Conservation (phyloP, 1,140 invertebrate species). For the Heliconius hewitsoni region DNA sequence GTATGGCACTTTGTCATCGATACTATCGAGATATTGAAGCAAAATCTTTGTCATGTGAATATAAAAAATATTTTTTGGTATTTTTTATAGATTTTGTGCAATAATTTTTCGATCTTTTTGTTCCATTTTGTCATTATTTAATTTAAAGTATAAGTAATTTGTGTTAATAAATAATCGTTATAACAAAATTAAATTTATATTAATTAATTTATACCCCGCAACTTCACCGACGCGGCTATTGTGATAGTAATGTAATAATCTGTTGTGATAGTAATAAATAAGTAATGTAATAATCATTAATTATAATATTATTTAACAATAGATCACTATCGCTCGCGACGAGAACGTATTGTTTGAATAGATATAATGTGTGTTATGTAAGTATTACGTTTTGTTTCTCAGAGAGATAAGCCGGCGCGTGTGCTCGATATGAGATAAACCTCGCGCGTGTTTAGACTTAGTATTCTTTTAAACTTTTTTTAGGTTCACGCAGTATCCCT, state of each 20-base stretch:
- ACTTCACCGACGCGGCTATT: neutral
- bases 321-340: neutral
- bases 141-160: too few relatives aligned
- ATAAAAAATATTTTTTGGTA: neutral
- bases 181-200: too few relatives aligned
- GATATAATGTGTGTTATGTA: neutral
- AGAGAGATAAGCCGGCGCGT: neutral
- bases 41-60: neutral
- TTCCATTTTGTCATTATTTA: too few relatives aligned
- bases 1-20: neutral
- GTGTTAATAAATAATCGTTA: too few relatives aligned
- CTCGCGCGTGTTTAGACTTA: neutral
- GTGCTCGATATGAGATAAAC: slow-evolving; percentile 12
- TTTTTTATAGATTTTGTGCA: neutral
- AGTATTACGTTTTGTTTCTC: slow-evolving; percentile 14
- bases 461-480: too few relatives aligned
- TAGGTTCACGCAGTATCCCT: too few relatives aligned
- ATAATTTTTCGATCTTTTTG: too few relatives aligned
- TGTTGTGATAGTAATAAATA: too few relatives aligned
- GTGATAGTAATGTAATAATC: neutral
- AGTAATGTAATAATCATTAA: neutral
- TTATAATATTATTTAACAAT: neutral
- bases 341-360: neutral
- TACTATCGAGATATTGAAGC: slow-evolving; percentile 15
- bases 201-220: too few relatives aligned